Base-by-base conservation (phyloP, 2,797 vertebrate species). In the Saxicola maurus region DNA sequence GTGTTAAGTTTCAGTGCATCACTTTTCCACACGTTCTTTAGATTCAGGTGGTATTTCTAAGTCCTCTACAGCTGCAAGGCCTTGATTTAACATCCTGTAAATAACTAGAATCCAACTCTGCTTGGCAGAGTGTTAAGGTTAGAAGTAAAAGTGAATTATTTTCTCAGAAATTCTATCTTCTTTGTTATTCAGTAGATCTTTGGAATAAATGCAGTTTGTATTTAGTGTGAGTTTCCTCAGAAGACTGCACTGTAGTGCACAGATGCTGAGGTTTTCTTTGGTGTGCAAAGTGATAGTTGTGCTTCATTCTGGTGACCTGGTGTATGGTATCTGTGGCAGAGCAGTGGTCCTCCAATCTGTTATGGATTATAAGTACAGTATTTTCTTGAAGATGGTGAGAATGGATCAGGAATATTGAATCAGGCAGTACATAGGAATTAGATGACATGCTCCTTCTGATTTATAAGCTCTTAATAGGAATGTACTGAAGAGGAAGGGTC, bases 401-500 rank as follows among this genome's bases (percentile, higher is more conserved):
- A 49, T 23, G 19, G 48, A 14, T 40, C 27, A 9, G 64, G 37
- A 62, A 12, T 25, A 25, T 53, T 18, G 21, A 13, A 46, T 48
- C 46, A 48, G 9, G 33, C 30, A 57, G 17, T 11, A 24, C 4
- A 4, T 3, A 51, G 38, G 56, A 86, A 66, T 81, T 59, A 30
- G 27, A 5, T 10, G 27, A 17, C 12, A 1, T 13, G 21, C 27
- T 62, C 13, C 53, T 79, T 49, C 42, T 30, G 24, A 45, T 82
- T 59, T 87, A 33, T 43, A 25, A 31, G 17, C 24, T 86, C 35
- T 33, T 66, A 79, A 35, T 10, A 42, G 53, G 82, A 64, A 68
- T 87, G 7, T 37, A 91, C 53, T 83, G 59, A 66, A 82, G 37
- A 55, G 46, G 65, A 86, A 59, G 43, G 55, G 57, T 86, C 88